A percentile compares a stretch with the other conserved stretches of the same genome.
These are phyloP conservation scores for Calidris pugnax DNA, from an alignment of 2,113 vertebrate genomes.

Conservation along the genomic window DNA sequence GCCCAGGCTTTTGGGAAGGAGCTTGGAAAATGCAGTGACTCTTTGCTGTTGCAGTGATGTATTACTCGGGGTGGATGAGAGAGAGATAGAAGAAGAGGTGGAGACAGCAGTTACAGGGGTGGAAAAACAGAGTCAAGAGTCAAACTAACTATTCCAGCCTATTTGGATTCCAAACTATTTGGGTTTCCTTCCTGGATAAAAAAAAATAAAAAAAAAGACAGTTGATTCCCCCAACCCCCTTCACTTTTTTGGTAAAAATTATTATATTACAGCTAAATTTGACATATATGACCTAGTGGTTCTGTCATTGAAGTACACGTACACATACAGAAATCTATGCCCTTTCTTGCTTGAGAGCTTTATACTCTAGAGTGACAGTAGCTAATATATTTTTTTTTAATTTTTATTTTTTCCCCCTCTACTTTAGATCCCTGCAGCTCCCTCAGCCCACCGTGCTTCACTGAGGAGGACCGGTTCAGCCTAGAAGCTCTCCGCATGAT, in stretches of 20 bases:
- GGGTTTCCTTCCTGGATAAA: not conserved
- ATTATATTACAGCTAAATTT: not conserved
- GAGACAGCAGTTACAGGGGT: not conserved
- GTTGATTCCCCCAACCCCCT: rapidly evolving
- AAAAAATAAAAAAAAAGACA: not conserved
- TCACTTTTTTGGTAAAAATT: not conserved
- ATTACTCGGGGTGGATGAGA: not conserved
- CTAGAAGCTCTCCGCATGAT: constrained; percentile 94
- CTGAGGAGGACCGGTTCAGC: constrained; percentile 91
- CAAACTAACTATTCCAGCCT: not conserved
- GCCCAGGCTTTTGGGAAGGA: not conserved
- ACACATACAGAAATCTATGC: not conserved
- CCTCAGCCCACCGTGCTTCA: constrained; percentile 89
- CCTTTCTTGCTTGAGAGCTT: not conserved
- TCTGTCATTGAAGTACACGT: not conserved
- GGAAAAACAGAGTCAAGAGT: not conserved
- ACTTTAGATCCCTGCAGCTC: constrained; percentile 86
- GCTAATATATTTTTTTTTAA: not conserved
- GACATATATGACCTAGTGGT: not conserved
- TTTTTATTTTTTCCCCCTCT: not conserved
- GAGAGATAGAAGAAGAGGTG: not conserved
- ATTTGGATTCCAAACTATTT: not conserved
- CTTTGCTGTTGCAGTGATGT: not conserved
- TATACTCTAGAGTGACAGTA: not conserved
- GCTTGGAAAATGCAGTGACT: not conserved